phyloP scores from a whole-genome alignment of 2,113 vertebrate species.

The Xyrauchen texanus region DNA sequence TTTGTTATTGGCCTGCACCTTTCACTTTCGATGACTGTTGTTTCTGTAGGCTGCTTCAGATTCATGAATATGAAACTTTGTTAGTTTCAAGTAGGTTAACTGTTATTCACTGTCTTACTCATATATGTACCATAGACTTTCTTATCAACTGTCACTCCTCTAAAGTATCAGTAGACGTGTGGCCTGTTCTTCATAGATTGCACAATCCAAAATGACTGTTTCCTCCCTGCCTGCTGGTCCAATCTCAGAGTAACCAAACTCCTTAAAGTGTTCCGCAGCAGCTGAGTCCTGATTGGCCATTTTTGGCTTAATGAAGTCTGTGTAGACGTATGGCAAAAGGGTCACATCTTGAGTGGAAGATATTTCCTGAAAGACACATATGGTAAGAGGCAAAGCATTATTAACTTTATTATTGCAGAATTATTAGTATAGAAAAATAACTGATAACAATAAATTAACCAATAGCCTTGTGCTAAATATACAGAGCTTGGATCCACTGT shows the following conservation, averaged over 20 bases:
- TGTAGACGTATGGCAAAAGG: conserved; percentile 46
- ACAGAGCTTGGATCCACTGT: too few species aligned
- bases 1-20: background rate
- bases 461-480: too few species aligned
- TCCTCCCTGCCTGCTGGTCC: too few species aligned
- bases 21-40: background rate
- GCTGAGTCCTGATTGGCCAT: background rate
- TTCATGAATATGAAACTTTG: background rate
- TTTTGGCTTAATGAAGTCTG: conserved; percentile 39
- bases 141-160: background rate
- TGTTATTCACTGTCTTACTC: too few species aligned
- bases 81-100: too few species aligned
- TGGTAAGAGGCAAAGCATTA: background rate
- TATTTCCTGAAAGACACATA: conserved; percentile 27
- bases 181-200: background rate
- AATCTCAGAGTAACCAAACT: conserved; percentile 47
- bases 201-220: background rate
- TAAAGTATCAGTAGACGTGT: background rate
- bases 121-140: too few species aligned
- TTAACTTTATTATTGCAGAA: too few species aligned
- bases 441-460: too few species aligned
- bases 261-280: background rate
- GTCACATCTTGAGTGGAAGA: background rate
- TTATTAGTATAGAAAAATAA: too few species aligned
- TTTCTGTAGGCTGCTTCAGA: background rate